A percentile compares a stretch with the other conserved stretches of the same genome.
phyloP scores from a whole-genome alignment of 2,888 invertebrate genomes.

The Agrochola circellaris region DNA sequence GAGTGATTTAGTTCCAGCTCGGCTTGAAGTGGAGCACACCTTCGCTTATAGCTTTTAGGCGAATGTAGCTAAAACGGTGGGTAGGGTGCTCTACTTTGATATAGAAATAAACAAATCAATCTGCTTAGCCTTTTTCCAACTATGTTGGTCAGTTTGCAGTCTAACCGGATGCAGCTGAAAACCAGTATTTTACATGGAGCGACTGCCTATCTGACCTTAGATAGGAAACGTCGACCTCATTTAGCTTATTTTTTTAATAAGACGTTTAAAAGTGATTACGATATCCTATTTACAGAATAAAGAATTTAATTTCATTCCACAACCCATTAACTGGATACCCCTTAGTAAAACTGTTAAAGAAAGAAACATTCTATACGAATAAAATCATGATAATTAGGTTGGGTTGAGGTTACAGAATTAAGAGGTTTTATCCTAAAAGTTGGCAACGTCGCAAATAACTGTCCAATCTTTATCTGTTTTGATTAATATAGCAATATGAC shows the following conservation, averaged over 20 bases:
- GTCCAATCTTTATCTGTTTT: no score
- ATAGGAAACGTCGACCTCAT: no score
- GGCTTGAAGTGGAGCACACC: conserved; percentile 48
- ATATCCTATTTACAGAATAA: no score
- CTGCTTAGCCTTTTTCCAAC: not conserved
- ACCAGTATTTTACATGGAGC: no score
- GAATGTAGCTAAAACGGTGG: conserved; percentile 36
- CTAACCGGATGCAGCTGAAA: not conserved
- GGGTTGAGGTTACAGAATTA: not conserved
- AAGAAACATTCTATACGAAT: not conserved
- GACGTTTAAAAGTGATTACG: no score
- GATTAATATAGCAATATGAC: no score
- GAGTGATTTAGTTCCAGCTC: conserved; percentile 32
- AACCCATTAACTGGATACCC: not conserved
- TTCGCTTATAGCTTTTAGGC: conserved; percentile 44
- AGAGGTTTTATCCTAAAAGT: no score
- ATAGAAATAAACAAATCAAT: not conserved
- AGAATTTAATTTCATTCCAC: no score
- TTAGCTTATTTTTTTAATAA: no score
- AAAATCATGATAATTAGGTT: not conserved
- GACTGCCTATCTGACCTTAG: no score
- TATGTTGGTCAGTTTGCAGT: not conserved
- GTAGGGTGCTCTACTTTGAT: conserved; percentile 31
- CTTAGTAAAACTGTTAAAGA: not conserved
- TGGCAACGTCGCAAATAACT: no score